A percentile compares a stretch with the other conserved stretches of the same genome.
Conservation (phyloP, 1,140 invertebrate species). For the Caenorhabditis tropicalis region DNA sequence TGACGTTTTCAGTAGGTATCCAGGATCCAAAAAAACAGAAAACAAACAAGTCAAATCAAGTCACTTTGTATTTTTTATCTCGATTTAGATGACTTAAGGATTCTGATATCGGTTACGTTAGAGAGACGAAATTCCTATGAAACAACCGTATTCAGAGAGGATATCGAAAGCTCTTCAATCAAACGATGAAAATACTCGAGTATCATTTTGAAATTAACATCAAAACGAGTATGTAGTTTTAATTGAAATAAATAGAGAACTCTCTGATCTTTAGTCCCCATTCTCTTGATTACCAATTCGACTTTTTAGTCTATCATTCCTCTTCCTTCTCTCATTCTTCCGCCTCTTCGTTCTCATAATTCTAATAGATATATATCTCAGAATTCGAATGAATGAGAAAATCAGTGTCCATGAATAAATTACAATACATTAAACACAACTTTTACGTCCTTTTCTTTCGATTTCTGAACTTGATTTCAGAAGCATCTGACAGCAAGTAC, state of each 20-base stretch:
- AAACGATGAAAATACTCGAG: no score
- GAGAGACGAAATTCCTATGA: no score
- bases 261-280: not conserved
- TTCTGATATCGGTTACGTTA: no score
- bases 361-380: not conserved
- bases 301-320: conserved; percentile 14
- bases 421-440: not conserved
- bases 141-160: no score
- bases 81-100: no score
- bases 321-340: not conserved
- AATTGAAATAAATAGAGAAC: no score
- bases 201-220: no score
- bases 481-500: conserved; percentile 21
- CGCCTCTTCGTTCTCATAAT: not conserved
- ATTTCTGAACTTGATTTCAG: not conserved
- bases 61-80: not conserved
- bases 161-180: no score
- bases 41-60: not conserved
- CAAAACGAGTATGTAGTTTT: no score
- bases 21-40: not conserved
- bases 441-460: not conserved
- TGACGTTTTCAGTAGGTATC: not conserved
- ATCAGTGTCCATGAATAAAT: conserved; percentile 16
- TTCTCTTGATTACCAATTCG: not conserved
- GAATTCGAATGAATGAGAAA: conserved; percentile 4